phyloP scores from a whole-genome alignment of 2,113 vertebrate species.

The Microcebus jonahi region DNA sequence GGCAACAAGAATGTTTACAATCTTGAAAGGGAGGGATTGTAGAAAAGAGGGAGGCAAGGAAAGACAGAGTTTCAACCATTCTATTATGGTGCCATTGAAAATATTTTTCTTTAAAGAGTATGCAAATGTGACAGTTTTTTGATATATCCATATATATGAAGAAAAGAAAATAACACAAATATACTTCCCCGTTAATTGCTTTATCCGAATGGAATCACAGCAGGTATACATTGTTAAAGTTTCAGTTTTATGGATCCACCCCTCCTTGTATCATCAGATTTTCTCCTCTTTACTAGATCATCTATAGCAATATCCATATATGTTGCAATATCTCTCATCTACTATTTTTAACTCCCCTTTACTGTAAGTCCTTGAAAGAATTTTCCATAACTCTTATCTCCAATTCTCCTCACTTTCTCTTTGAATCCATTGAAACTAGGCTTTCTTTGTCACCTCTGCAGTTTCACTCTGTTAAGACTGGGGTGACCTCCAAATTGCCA shows the following conservation, averaged over 20 bases:
- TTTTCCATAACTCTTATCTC: not conserved
- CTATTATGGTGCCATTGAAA: slow-evolving; percentile 33
- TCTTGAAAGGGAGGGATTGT: not conserved
- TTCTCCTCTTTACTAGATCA: not conserved
- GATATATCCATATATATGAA: not conserved
- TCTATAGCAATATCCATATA: not conserved
- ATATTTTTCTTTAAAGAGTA: not conserved
- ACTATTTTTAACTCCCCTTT: not conserved
- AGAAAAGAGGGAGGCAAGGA: not conserved
- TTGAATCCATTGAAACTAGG: not conserved
- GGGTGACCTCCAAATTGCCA: not conserved
- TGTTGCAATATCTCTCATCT: not conserved
- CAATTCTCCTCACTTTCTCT: not conserved
- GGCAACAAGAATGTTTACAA: not conserved
- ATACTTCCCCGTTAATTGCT: not conserved
- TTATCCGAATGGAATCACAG: not conserved
- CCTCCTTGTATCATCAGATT: not conserved
- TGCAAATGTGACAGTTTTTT: not conserved
- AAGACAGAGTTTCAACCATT: not conserved
- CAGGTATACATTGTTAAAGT: not conserved
- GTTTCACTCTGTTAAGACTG: not conserved
- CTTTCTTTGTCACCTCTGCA: not conserved
- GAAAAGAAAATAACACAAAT: slow-evolving; percentile 1
- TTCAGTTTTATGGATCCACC: not conserved
- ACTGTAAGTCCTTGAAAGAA: not conserved